Percentiles rank a stretch among this genome's conserved stretches.
These are phyloP conservation scores for Venustoraphidia nigricollis DNA, from an alignment of 2,888 invertebrate genomes.

Conservation along the genomic window DNA sequence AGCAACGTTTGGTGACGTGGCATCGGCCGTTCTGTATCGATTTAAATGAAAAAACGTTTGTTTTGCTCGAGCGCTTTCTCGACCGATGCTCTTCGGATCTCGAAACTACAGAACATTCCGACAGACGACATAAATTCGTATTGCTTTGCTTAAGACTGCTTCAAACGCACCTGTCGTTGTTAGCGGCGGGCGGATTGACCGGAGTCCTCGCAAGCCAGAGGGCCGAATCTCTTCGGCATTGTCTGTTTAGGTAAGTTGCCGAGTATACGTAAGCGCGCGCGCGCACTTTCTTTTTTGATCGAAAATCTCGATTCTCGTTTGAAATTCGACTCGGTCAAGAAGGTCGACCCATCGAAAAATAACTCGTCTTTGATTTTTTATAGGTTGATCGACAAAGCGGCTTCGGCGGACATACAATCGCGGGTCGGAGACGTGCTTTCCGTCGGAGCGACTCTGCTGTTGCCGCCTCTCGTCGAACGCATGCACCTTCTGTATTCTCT, in stretches of 20 bases:
- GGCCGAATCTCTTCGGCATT: slow-evolving; percentile 34
- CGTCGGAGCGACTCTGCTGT: slow-evolving; percentile 38
- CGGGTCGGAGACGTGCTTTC: slow-evolving; percentile 39
- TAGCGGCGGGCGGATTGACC: slow-evolving; percentile 32
- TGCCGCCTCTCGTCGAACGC: slow-evolving; percentile 40
- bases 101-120: slow-evolving; percentile 21
- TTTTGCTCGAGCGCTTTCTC: slow-evolving; percentile 34
- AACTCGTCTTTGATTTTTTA: not conserved
- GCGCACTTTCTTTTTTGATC: too few relatives aligned
- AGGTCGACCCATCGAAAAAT: not conserved
- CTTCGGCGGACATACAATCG: slow-evolving; percentile 33
- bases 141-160: slow-evolving; percentile 37
- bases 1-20: slow-evolving; percentile 34
- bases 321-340: not conserved
- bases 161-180: slow-evolving; percentile 39
- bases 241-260: slow-evolving; percentile 36
- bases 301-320: too few relatives aligned
- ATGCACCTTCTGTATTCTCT: slow-evolving; percentile 39
- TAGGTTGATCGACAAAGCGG: slow-evolving; percentile 28
- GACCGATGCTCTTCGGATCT: slow-evolving; percentile 38
- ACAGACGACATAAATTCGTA: slow-evolving; percentile 40
- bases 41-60: slow-evolving; percentile 41
- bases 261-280: too few relatives aligned
- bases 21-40: slow-evolving; percentile 45
- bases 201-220: slow-evolving; percentile 33